These are phyloP conservation scores for Paramormyrops hopkinsi DNA, from an alignment of 2,797 vertebrate genomes.

Conservation along the genomic window DNA sequence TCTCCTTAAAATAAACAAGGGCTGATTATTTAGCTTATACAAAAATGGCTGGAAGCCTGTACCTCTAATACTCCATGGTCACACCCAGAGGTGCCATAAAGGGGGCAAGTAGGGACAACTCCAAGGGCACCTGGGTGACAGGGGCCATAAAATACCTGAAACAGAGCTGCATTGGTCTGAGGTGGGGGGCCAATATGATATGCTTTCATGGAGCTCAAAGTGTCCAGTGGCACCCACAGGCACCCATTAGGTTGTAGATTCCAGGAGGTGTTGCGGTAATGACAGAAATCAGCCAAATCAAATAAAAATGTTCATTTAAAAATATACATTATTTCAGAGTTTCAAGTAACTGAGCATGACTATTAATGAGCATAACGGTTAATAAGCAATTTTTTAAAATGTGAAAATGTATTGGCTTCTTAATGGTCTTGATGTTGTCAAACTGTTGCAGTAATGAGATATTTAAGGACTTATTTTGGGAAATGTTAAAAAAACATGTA, in stretches of 20 bases:
- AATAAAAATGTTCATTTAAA: neutral
- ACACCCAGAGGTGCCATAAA: neutral
- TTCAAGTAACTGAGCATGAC: neutral
- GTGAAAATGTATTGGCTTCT: neutral
- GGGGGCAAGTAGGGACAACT: neutral
- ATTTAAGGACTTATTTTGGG: neutral
- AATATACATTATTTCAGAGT: neutral
- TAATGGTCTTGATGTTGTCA: neutral
- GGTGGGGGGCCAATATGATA: neutral
- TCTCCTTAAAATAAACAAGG: neutral
- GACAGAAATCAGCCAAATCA: neutral
- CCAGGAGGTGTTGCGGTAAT: neutral
- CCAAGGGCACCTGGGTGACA: neutral
- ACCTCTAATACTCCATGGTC: neutral
- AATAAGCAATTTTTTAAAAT: neutral
- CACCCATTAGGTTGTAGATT: neutral
- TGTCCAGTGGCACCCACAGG: neutral
- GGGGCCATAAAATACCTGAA: neutral
- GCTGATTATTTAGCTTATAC: neutral
- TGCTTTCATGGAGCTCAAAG: neutral
- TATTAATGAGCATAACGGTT: neutral
- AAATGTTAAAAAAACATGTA: neutral
- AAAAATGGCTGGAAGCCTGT: neutral
- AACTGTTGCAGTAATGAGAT: neutral
- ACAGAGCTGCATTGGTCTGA: neutral